Base-by-base conservation (phyloP, 2,888 invertebrate genomes). In the Orthosia cruda region DNA sequence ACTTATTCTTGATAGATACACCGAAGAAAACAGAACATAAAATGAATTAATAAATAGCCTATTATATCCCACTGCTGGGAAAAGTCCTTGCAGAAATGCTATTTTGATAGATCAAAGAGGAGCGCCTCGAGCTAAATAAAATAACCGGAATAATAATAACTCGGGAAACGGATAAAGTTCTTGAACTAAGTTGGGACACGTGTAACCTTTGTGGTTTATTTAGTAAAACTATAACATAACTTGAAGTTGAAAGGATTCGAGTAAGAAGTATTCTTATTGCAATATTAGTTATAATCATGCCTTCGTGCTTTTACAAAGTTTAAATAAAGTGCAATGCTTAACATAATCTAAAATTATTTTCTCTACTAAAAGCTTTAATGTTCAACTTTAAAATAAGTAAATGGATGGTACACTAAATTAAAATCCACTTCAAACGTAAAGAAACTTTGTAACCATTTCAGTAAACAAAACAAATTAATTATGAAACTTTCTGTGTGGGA, bases 401-500 rank as follows among this genome's bases (percentile, higher is more conserved):
- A 3, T 26, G 26, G n/a, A n/a, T n/a, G n/a, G n/a, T n/a, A n/a
- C n/a, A 26, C 13, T 26, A 23, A 49, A 62, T 59, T 45, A 26
- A 26, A 59, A 49, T 65, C 26, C 26, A 2, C 3, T 55, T 32
- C 3, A 15, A 62, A 40, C 12, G 3, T 26, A 54, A 50, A 13
- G 4, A 55, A 57, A 57, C 47, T 58, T 62, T 32, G 20, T 55
- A 61, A n/a, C 55, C 16, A 9, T 58, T 63, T 57, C 4, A 54
- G 26, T 54, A 59, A 63, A 71, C 58, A 55, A 71, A 71, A 77
- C 45, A 55, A 76, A 67, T 69, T 75, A 70, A 76, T 57, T 61
- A 65, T 58, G 49, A 58, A 80, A 81, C 50, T 71, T 82, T 80
- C 45, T 49, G 12, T 20, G 59, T 49, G 12, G 55, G 20, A 23